These are phyloP conservation scores for Falco novaeseelandiae DNA, from an alignment of 2,797 vertebrate genomes.

Conservation along the genomic window DNA sequence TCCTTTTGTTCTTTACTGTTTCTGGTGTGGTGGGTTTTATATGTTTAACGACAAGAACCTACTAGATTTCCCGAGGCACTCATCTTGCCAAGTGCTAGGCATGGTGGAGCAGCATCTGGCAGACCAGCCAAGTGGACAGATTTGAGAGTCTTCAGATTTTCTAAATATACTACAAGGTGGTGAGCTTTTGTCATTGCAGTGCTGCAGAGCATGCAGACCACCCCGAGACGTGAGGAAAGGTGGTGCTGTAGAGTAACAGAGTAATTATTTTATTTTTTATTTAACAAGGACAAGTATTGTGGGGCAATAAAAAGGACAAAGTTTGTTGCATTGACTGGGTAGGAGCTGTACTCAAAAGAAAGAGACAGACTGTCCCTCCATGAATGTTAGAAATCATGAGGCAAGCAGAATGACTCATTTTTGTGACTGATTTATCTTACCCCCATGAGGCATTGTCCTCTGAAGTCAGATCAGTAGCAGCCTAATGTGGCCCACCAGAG, in stretches of 20 bases:
- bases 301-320: neutral
- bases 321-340: neutral
- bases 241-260: neutral
- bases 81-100: neutral
- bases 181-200: constrained; percentile 12
- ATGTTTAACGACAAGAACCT: neutral
- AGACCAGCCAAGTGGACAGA: neutral
- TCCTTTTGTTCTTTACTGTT: constrained; percentile 18
- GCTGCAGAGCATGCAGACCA: neutral
- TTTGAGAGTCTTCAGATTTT: constrained; percentile 21
- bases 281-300: neutral
- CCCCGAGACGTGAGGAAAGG: neutral
- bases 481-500: neutral
- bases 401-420: neutral
- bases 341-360: neutral
- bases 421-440: neutral
- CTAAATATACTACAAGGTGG: neutral
- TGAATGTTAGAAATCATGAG: neutral
- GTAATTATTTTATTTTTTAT: neutral
- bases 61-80: neutral
- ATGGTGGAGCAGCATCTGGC: neutral
- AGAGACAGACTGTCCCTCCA: neutral
- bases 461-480: neutral
- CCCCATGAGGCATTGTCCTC: neutral
- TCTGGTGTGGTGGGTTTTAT: neutral